Evolutionary conservation across 2,113 vertebrate species (phyloP), one percentile per base, ranked within the genome.

Genomic region (Laticauda laticaudata): DNA sequence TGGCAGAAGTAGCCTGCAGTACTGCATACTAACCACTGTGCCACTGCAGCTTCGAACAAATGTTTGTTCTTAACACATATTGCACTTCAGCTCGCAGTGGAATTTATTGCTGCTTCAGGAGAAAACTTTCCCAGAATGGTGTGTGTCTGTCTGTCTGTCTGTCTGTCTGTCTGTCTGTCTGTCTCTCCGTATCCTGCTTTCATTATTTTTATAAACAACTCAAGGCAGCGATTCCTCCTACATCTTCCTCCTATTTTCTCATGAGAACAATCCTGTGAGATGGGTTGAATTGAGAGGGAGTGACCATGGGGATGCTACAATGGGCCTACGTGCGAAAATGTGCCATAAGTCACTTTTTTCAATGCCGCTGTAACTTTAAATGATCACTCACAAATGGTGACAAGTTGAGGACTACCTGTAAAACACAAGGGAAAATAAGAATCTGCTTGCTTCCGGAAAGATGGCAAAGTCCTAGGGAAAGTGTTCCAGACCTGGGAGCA

Each of bases 131-230:
- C 75, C 18, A 21, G 18, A 43, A 81, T 10, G 23, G 3, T 23
- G 6, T 24, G 0, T 23, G 2, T 57, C 0, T 57, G 5, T 57
- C 2, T 57, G 5, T 59, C 2, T 24, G 9, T 61, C 1, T 64
- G 1, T 64, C 0, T 64, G 56, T 56, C 1, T 57, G 5, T 59
- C 2, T 24, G 9, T 61, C 1, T 64, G 1, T 64, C 0, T 64
- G 56, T 56, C 1, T 7, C 5, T 53, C 51, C 12, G 10, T 51
- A 9, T 51, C 8, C 57, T 59, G 26, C 29, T 29, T 69, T 11
- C 59, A 26, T 61, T n/a, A n/a, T 69, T 69, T 34, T 69, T 69
- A 34, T n/a, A 15, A 69, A 69, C 12, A 69, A n/a, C n/a, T 69
- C 29, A 69, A 69, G 29, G 64, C n/a, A 11, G 29, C 10, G 4